Percentiles rank a stretch among this genome's conserved stretches.
Conservation (phyloP, 2,797 vertebrate genomes). For the Agapornis canus region DNA sequence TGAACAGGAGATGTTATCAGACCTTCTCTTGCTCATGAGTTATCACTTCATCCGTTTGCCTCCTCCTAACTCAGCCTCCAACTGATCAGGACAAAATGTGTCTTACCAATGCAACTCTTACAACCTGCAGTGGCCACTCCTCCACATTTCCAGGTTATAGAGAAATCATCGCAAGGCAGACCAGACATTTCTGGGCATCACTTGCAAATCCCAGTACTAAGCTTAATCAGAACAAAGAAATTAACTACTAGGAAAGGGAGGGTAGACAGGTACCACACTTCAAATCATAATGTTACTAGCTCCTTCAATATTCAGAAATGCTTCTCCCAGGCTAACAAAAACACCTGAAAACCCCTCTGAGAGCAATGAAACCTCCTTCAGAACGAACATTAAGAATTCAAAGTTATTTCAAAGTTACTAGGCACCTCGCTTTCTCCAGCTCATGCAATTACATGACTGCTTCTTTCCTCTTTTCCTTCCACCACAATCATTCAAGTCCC, state of each 20-base stretch:
- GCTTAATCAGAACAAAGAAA: background rate
- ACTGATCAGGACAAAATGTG: too few species aligned
- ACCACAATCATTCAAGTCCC: background rate
- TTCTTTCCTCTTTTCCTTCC: background rate
- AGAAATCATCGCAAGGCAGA: background rate
- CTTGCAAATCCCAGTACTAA: background rate
- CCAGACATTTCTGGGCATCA: background rate
- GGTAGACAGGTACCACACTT: background rate
- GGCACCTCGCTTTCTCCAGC: background rate
- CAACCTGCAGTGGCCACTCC: background rate
- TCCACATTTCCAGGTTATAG: background rate
- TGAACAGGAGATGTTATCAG: background rate
- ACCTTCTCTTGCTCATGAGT: too few species aligned
- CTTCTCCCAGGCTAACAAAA: background rate
- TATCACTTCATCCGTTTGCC: too few species aligned
- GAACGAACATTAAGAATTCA: background rate
- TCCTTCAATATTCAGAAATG: too few species aligned
- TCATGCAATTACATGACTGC: background rate
- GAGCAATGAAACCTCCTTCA: background rate
- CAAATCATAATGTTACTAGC: too few species aligned
- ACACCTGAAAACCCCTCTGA: background rate
- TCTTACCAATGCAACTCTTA: too few species aligned
- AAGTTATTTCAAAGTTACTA: background rate
- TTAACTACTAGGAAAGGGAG: background rate
- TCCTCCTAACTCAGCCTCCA: too few species aligned